phyloP scores from a whole-genome alignment of 2,888 invertebrate species.

The Eilema sororculum region DNA sequence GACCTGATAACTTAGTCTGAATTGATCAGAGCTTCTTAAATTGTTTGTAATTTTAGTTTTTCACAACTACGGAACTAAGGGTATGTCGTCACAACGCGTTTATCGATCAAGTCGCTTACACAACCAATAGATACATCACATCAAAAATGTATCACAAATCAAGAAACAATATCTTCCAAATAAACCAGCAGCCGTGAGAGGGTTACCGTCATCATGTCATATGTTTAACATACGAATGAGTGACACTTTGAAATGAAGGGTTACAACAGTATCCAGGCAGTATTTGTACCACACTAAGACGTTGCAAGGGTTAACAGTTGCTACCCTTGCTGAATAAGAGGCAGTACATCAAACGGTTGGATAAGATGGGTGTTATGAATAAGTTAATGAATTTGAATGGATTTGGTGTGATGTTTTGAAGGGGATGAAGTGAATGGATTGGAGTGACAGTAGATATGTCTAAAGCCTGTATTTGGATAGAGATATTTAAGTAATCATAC shows the following conservation, averaged over 20 bases:
- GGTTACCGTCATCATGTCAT: constrained; percentile 39
- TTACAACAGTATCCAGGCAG: constrained; percentile 34
- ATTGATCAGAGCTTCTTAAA: too few relatives aligned
- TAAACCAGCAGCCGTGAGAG: constrained; percentile 25
- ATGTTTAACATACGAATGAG: constrained; percentile 35
- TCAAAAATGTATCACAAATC: neutral
- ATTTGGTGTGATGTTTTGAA: constrained; percentile 9
- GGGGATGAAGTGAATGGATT: neutral
- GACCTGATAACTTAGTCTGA: too few relatives aligned
- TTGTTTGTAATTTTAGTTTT: too few relatives aligned
- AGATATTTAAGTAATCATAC: too few relatives aligned
- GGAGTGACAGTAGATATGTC: neutral
- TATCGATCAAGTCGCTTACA: too few relatives aligned
- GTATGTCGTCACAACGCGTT: too few relatives aligned
- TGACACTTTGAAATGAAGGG: constrained; percentile 39
- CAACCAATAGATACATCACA: too few relatives aligned
- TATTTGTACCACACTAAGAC: constrained; percentile 25
- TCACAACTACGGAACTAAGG: too few relatives aligned
- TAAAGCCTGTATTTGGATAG: neutral
- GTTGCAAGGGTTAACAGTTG: constrained; percentile 36
- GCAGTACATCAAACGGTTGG: constrained; percentile 19
- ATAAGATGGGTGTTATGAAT: constrained; percentile 18
- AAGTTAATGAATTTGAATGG: constrained; percentile 9
- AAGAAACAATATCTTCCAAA: constrained; percentile 13
- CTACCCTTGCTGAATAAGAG: constrained; percentile 17